A percentile compares a stretch with the other conserved stretches of the same genome.
Evolutionary conservation across 2,113 vertebrate genomes (phyloP).

Genomic region (Notiomystis cincta): DNA sequence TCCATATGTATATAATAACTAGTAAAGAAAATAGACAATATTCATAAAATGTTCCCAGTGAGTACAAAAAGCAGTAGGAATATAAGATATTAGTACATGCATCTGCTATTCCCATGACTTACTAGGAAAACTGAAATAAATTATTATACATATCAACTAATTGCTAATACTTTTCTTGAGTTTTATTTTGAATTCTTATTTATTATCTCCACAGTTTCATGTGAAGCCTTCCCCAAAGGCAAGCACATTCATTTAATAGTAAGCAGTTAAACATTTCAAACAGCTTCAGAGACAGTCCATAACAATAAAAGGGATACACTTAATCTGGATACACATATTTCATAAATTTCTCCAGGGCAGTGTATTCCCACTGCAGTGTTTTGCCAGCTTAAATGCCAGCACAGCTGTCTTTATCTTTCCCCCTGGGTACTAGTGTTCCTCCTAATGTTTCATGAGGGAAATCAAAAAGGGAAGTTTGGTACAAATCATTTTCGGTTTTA

Average conservation of each 20-base stretch:
- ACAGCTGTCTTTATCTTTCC: conserved; percentile 30
- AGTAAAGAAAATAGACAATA: not conserved
- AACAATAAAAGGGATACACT: conserved; percentile 28
- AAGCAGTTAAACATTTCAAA: conserved; percentile 34
- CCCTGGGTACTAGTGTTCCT: not conserved
- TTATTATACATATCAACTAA: not conserved
- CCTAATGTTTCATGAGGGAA: not conserved
- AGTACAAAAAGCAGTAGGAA: not conserved
- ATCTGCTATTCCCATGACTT: not conserved
- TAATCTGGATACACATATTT: not conserved
- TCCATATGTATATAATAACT: not conserved
- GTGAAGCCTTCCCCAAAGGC: not conserved
- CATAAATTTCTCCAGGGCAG: conserved; percentile 14
- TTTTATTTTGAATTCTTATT: not conserved
- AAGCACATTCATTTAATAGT: not conserved
- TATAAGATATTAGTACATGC: not conserved
- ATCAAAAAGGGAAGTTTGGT: not conserved
- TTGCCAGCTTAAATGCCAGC: conserved; percentile 29
- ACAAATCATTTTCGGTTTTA: conserved; percentile 4
- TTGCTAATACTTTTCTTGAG: not conserved
- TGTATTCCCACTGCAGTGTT: conserved; percentile 9
- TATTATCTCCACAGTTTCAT: not conserved
- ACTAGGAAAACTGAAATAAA: not conserved
- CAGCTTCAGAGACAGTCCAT: conserved; percentile 1
- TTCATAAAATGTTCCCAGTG: not conserved